phyloP scores from a whole-genome alignment of 2,113 vertebrate species.

The Emberiza fucata region DNA sequence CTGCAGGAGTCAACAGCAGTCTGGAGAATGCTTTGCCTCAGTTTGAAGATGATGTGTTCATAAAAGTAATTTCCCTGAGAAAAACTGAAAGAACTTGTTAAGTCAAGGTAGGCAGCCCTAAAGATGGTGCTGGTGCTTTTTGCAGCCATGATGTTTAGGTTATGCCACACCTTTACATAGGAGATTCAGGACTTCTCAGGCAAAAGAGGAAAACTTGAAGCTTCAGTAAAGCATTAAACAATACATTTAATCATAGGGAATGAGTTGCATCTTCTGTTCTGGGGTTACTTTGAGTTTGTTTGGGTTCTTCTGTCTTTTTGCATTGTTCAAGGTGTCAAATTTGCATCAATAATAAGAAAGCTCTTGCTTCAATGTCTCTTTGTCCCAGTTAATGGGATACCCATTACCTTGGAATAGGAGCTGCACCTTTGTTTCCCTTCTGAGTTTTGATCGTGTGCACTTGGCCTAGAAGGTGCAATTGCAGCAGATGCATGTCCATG shows the following conservation, averaged over 20 bases:
- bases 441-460: neutral
- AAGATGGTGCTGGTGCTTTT: neutral
- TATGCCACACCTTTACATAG: neutral
- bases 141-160: neutral
- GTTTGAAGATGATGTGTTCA: neutral
- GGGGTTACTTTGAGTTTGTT: neutral
- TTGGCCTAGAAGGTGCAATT: neutral
- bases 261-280: neutral
- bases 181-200: neutral
- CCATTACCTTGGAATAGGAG: neutral
- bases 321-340: neutral
- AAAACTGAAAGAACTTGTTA: neutral
- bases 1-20: neutral
- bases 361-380: neutral
- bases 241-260: neutral
- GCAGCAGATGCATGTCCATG: fast-evolving
- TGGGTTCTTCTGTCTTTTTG: neutral
- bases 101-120: neutral
- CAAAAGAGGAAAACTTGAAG: neutral
- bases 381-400: neutral
- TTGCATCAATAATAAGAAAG: neutral
- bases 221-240: neutral
- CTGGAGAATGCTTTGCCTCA: neutral
- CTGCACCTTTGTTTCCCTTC: neutral
- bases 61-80: neutral